Evolutionary conservation across 2,888 invertebrate genomes (phyloP).

Genomic region (Venusia cambrica): DNA sequence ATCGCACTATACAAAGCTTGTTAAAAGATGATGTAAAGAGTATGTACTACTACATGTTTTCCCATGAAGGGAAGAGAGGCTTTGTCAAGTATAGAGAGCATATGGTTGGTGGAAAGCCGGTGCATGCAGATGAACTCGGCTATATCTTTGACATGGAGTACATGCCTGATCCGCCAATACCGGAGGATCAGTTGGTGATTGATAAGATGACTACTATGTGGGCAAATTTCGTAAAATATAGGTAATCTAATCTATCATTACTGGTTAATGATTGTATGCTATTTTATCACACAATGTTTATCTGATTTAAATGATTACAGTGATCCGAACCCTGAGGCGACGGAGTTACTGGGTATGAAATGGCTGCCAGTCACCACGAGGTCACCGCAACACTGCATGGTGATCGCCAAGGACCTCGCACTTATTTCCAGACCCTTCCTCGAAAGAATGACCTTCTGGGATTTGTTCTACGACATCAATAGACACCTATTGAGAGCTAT

Average conservation of each 20-base stretch:
- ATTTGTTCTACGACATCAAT: constrained; percentile 33
- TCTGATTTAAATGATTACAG: constrained; percentile 1
- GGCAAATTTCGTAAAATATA: constrained; percentile 50
- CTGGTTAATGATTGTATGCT: no score
- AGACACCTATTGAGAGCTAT: constrained; percentile 3
- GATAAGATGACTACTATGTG: constrained; percentile 47
- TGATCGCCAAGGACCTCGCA: constrained; percentile 33
- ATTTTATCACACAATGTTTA: no score
- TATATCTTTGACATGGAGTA: constrained; percentile 45
- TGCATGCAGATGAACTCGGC: constrained; percentile 48
- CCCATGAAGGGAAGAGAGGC: constrained; percentile 49
- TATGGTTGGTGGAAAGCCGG: constrained; percentile 36
- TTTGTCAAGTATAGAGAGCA: constrained; percentile 37
- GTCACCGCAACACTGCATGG: constrained; percentile 30
- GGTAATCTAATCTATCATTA: constrained; percentile 29
- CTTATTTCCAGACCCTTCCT: constrained; percentile 34
- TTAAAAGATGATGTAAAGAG: constrained; percentile 11
- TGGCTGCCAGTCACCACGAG: constrained; percentile 34
- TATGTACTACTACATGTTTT: constrained; percentile 41
- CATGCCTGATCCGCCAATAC: constrained; percentile 30
- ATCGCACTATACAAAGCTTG: constrained; percentile 4
- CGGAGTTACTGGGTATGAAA: constrained; percentile 37
- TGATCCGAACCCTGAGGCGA: constrained; percentile 26
- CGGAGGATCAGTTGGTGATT: constrained; percentile 41
- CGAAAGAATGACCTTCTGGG: constrained; percentile 42